phyloP scores from a whole-genome alignment of 2,888 invertebrate genomes.

The Cataglyphis cursor region DNA sequence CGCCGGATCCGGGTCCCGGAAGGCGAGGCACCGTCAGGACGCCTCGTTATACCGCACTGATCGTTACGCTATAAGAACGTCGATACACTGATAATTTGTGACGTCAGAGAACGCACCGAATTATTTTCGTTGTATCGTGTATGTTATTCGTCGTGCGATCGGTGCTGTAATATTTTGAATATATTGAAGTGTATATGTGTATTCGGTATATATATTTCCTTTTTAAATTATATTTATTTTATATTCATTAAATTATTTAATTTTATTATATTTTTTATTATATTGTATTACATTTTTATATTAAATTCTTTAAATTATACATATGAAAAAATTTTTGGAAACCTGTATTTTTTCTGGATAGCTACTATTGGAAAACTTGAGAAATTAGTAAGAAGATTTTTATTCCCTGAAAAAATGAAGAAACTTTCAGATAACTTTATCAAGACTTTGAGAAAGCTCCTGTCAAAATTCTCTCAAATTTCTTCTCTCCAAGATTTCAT shows the following conservation, averaged over 20 bases:
- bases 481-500: neutral
- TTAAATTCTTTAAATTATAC: neutral
- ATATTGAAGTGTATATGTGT: neutral
- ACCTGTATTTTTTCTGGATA: neutral
- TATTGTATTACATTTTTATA: neutral
- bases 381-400: neutral
- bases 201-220: too few species aligned
- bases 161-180: neutral
- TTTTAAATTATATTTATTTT: neutral
- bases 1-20: slow-evolving; percentile 65
- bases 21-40: slow-evolving; percentile 64
- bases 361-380: neutral
- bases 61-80: slow-evolving; percentile 64
- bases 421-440: neutral
- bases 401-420: neutral
- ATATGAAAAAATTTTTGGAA: neutral
- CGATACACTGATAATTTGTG: slow-evolving; percentile 69
- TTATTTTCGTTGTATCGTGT: slow-evolving; percentile 8
- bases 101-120: neutral
- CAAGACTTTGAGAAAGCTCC: neutral
- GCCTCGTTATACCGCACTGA: slow-evolving; percentile 68
- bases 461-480: neutral
- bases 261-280: neutral
- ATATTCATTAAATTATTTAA: neutral
- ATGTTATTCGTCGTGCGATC: neutral